phyloP scores from a whole-genome alignment of 37 sponge, comb jelly and placozoan species.

The Geodia barretti region DNA sequence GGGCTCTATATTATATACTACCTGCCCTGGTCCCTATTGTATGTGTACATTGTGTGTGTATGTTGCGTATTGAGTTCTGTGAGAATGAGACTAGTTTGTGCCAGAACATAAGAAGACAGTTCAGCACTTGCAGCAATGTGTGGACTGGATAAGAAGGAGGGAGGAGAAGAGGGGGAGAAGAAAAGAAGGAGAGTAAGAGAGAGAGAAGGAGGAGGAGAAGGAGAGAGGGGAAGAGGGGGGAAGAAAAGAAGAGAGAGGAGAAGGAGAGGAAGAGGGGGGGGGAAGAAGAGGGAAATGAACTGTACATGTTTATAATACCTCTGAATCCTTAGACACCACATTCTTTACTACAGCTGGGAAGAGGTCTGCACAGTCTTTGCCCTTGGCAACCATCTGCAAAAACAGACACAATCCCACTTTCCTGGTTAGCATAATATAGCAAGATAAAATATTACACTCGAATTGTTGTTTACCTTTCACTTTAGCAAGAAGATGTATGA shows the following conservation, averaged over 20 bases:
- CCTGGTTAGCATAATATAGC: no score
- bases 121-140: no score
- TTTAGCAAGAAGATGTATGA: no score
- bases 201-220: neutral
- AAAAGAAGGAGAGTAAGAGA: neutral
- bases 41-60: no score
- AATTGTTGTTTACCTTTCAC: no score
- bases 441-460: no score
- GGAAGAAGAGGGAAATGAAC: neutral
- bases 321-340: slow-evolving; percentile 93
- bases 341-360: slow-evolving; percentile 99
- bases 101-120: no score
- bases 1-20: no score
- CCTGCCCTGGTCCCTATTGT: no score
- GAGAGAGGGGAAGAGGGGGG: neutral
- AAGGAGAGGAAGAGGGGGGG: neutral
- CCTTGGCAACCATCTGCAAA: slow-evolving; percentile 94
- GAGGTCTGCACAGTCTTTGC: slow-evolving; percentile 86
- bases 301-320: slow-evolving; percentile 68
- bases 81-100: no score
- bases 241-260: neutral
- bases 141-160: neutral
- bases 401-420: no score
- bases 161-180: neutral
- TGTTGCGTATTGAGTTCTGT: no score